Percentiles rank a stretch among this genome's conserved stretches.
These are phyloP conservation scores for Xenops minutus DNA, from an alignment of 2,797 vertebrate genomes.

Conservation along the genomic window DNA sequence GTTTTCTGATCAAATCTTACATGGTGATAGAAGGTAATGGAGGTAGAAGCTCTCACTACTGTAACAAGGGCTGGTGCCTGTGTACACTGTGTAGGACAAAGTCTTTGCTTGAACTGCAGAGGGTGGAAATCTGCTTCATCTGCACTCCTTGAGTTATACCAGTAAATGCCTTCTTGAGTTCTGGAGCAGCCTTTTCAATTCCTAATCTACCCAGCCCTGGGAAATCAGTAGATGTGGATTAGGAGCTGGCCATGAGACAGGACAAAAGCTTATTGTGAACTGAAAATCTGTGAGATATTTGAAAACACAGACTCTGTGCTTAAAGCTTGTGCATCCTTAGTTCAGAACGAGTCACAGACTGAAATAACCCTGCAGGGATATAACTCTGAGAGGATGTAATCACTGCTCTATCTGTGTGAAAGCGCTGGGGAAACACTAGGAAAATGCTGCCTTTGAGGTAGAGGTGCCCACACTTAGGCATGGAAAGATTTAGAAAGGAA, in stretches of 20 bases:
- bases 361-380: accelerated
- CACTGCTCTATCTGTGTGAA: neutral
- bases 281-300: neutral
- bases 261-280: neutral
- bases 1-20: neutral
- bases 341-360: neutral
- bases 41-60: neutral
- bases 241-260: neutral
- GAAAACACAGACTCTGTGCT: neutral
- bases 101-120: neutral
- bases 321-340: neutral
- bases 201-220: neutral
- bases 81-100: too few relatives aligned
- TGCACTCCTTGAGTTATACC: neutral
- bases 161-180: neutral
- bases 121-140: neutral
- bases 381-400: neutral
- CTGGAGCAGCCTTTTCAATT: neutral
- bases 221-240: neutral
- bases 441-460: neutral
- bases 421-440: too few relatives aligned
- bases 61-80: neutral
- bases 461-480: too few relatives aligned
- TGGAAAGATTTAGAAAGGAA: neutral
- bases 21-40: neutral